Base-by-base conservation (phyloP, 1,140 invertebrate species). In the Gyrodactylus bullatarudis region DNA sequence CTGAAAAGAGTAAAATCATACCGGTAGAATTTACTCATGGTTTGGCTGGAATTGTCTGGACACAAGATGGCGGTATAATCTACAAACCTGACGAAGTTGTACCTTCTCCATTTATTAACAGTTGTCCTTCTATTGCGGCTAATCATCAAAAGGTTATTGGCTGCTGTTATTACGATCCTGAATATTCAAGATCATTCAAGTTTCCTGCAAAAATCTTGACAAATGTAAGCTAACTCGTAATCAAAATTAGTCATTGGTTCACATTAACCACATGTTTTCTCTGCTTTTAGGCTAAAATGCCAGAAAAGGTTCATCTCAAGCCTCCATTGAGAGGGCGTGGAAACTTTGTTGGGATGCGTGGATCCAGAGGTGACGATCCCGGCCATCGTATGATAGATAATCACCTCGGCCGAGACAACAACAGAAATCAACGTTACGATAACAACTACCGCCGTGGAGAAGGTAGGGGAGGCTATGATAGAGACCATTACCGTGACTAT, bases 1-100 rank as follows among this genome's bases (percentile, higher is more conserved):
- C 75, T 76, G 72, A 72, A 26, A 21, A 24, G 8, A 23, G 26
- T 68, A 26, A n/a, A 27, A 26, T 68, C 90, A 89, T 69, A 1
- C 20, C 26, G 23, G 19, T 26, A 24, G 2, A 2, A 23, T 26
- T 73, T 19, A 73, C 72, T 26, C 20, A 69, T 16, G 72, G 72
- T 1, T 20, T 73, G 1, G 26, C 21, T 21, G 72, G 72, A 20
- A 72, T 21, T 20, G 23, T 68, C 25, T 68, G 68, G 72, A 68
- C 21, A 20, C 25, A 73, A 26, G 1, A 25, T 1, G 20, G 24
- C 1, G 23, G 23, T 16, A 23, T 22, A 16, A 21, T 26, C 69
- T 73, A 73, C 21, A 24, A 34, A 26, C 72, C 72, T 2, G 72
- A 26, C 20, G 34, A 72, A 1, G 26, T 20, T 8, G 72, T 73